Conservation (phyloP, 1,140 invertebrate genomes). For the Ganaspis sp. region DNA sequence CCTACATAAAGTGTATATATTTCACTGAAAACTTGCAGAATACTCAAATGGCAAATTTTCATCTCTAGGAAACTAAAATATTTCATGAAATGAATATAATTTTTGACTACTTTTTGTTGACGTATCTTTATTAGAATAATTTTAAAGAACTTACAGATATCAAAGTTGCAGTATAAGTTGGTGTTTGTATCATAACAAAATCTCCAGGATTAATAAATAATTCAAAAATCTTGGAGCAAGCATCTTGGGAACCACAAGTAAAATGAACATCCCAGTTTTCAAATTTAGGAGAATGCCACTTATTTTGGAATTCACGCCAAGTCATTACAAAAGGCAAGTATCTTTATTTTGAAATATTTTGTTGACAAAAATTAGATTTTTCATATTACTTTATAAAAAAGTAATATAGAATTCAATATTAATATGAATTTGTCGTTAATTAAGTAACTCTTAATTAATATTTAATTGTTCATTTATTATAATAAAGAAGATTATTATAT, state of each 20-base stretch:
- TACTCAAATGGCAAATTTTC: no score
- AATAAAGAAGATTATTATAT: no score
- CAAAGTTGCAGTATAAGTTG: conserved; percentile 80
- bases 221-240: conserved; percentile 82
- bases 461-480: no score
- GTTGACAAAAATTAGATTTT: neutral
- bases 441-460: no score
- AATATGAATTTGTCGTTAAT: no score
- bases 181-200: conserved; percentile 81
- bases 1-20: no score
- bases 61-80: no score
- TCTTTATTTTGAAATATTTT: conserved; percentile 55
- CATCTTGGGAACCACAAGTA: conserved; percentile 85
- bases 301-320: conserved; percentile 79
- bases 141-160: conserved; percentile 54
- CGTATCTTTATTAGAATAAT: neutral
- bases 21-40: no score
- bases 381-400: no score
- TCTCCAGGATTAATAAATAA: conserved; percentile 81
- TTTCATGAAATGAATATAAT: no score
- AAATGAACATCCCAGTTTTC: conserved; percentile 79
- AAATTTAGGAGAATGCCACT: conserved; percentile 79
- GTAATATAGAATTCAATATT: no score
- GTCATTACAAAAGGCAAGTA: conserved; percentile 79
- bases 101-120: no score